Evolutionary conservation across 2,113 vertebrate species (phyloP).

Genomic region (Prochilodus magdalenae): DNA sequence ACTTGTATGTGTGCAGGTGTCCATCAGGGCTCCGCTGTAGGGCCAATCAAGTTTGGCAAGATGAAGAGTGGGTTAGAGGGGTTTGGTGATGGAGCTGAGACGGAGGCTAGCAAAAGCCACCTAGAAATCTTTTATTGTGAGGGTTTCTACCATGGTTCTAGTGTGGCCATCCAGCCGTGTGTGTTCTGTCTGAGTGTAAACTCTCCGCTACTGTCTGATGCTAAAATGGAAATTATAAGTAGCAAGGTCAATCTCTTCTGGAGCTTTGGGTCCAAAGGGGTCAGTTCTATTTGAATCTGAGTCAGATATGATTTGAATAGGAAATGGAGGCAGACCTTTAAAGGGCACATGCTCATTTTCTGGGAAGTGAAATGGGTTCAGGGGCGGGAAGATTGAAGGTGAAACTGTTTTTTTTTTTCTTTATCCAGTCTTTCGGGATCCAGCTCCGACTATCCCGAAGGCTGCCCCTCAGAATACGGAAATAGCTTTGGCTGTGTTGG

Average conservation of each 20-base stretch:
- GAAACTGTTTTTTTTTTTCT: background rate
- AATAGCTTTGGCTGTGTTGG: background rate
- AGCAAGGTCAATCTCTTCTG: constrained; percentile 23
- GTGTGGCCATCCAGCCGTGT: background rate
- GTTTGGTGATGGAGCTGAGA: background rate
- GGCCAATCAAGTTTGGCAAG: background rate
- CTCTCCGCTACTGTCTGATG: background rate
- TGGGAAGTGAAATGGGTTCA: constrained; percentile 42
- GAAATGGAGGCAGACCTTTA: constrained; percentile 40
- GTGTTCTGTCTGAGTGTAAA: background rate
- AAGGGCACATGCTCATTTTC: constrained; percentile 45
- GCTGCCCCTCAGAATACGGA: constrained; percentile 1
- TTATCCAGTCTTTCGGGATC: background rate
- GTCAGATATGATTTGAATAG: constrained; percentile 34
- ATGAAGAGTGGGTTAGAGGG: background rate
- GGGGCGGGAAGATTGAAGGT: background rate
- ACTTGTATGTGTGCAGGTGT: constrained; percentile 33
- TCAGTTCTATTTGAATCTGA: constrained; percentile 32
- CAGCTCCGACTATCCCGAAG: background rate
- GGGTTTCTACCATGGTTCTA: too few species aligned
- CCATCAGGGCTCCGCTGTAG: constrained; percentile 20
- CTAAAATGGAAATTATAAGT: constrained; percentile 32
- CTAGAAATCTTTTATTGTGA: background rate
- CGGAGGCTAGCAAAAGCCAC: background rate
- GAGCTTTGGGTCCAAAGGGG: constrained; percentile 33